Percentiles rank a stretch among this genome's conserved stretches.
Conservation (phyloP, 2,888 invertebrate species). For the Himalopsyche anomala region DNA sequence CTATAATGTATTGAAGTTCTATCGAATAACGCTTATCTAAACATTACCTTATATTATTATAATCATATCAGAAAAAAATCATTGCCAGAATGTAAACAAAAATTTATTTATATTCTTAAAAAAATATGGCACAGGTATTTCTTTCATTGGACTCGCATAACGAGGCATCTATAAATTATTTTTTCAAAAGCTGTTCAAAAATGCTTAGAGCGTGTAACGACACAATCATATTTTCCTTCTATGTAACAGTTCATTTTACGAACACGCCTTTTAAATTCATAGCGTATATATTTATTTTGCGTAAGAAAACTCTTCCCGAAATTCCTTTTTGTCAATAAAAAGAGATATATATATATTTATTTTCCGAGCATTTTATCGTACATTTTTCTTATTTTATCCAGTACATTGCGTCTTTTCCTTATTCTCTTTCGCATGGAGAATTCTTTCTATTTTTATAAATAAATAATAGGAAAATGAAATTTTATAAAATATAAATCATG, state of each 20-base stretch:
- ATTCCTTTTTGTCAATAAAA: constrained; percentile 39
- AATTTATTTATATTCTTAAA: no score
- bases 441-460: constrained; percentile 27
- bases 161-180: neutral
- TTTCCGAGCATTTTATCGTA: constrained; percentile 7
- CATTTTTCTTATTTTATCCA: constrained; percentile 31
- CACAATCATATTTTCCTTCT: neutral
- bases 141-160: no score
- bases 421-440: neutral
- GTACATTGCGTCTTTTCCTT: constrained; percentile 3
- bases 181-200: neutral
- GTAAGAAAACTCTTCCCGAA: neutral
- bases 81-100: no score
- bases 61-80: no score
- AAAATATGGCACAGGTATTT: no score
- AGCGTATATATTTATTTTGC: constrained; percentile 12
- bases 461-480: neutral
- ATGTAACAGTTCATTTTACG: constrained; percentile 2
- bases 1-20: no score
- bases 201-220: neutral
- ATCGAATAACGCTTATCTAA: no score
- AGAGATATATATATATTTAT: constrained; percentile 17
- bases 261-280: constrained; percentile 13
- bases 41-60: no score
- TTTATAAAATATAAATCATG: constrained; percentile 4